These are phyloP conservation scores for Temnopleurus reevesii DNA, from an alignment of 53 echinoderm and acorn worm species.

Conservation along the genomic window DNA sequence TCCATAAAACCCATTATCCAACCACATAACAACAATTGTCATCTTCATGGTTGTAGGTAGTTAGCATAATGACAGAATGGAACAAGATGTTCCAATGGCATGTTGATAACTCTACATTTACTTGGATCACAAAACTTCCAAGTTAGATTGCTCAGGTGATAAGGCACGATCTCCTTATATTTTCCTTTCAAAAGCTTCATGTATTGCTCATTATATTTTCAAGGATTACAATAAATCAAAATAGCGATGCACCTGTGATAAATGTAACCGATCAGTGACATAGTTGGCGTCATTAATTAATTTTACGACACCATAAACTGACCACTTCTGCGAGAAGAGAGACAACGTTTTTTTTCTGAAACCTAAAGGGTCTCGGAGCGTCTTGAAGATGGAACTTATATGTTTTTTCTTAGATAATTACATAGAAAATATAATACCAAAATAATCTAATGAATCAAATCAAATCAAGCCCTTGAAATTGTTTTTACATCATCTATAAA, in stretches of 20 bases:
- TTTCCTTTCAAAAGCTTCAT: no score
- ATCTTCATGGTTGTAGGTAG: not conserved
- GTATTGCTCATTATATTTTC: conserved; percentile 30
- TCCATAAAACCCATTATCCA: not conserved
- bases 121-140: not conserved
- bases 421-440: no score
- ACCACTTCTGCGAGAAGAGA: conserved; percentile 32
- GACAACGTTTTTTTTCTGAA: not conserved
- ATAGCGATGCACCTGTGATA: conserved; percentile 29
- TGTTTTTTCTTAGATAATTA: not conserved
- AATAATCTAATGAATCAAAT: no score
- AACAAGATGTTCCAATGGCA: not conserved
- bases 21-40: no score
- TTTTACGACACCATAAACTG: conserved; percentile 46
- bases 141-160: not conserved
- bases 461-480: no score
- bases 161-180: not conserved
- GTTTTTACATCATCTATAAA: no score
- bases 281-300: conserved; percentile 54
- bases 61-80: not conserved
- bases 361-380: not conserved
- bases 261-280: conserved; percentile 45
- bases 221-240: conserved; percentile 56
- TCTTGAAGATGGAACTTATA: not conserved
- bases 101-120: not conserved